These are phyloP conservation scores for Caenorhabditis sp. DNA, from an alignment of 2,888 invertebrate genomes.

Conservation along the genomic window DNA sequence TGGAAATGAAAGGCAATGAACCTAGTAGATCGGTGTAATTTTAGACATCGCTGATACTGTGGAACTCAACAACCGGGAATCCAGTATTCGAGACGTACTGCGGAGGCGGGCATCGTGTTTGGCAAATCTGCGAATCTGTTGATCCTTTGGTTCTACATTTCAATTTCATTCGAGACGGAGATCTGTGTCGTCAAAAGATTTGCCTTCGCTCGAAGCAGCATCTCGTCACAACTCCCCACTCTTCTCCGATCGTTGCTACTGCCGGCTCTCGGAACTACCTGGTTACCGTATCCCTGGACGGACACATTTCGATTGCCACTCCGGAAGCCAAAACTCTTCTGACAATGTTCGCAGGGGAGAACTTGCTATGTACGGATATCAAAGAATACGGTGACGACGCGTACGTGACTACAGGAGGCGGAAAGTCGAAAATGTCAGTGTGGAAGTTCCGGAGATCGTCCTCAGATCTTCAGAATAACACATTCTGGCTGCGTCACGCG, in stretches of 20 bases:
- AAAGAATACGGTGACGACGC: not conserved
- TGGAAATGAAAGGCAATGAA: too few relatives aligned
- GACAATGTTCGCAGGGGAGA: conserved; percentile 37
- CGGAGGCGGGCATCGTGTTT: conserved; percentile 48
- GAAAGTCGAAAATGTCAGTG: conserved; percentile 16
- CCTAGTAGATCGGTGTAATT: not conserved
- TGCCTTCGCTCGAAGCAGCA: not conserved
- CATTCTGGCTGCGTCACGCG: conserved; percentile 2
- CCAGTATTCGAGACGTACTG: conserved; percentile 31
- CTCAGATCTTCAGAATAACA: not conserved
- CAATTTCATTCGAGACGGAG: conserved; percentile 14
- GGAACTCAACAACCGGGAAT: conserved; percentile 17
- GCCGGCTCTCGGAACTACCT: conserved; percentile 23
- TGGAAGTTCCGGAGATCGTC: not conserved
- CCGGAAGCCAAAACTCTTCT: not conserved
- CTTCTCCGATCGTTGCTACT: conserved; percentile 23
- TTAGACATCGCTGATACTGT: conserved; percentile 37
- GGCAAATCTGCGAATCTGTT: conserved; percentile 5
- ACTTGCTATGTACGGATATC: conserved; percentile 27
- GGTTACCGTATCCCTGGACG: conserved; percentile 37
- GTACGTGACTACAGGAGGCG: conserved; percentile 18
- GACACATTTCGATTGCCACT: conserved; percentile 16
- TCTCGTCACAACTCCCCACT: conserved; percentile 11
- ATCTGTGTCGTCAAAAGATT: conserved; percentile 16
- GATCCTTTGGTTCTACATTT: conserved; percentile 4